phyloP scores from a whole-genome alignment of 2,113 vertebrate species.

The Morone saxatilis region DNA sequence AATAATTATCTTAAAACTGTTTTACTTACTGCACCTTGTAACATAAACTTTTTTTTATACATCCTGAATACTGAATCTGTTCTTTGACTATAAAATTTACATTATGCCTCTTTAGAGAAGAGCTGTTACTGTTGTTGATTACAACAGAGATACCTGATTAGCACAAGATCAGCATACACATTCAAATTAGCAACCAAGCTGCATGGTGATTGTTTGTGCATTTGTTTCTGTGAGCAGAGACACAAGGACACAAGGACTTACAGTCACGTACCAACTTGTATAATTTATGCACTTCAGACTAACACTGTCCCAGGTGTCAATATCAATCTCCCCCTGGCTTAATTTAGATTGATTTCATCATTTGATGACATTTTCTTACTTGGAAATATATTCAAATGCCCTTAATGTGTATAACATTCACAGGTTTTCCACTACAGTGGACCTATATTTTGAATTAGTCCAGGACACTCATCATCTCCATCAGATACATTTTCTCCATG shows the following conservation, averaged over 20 bases:
- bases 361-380: background rate
- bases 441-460: background rate
- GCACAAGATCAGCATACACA: background rate
- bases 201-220: background rate
- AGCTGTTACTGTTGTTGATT: background rate
- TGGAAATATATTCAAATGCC: background rate
- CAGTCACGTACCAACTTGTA: background rate
- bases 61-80: background rate
- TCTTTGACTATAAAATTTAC: background rate
- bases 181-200: background rate
- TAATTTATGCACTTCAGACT: background rate
- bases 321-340: background rate
- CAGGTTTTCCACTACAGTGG: no score
- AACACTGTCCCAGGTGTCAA: background rate
- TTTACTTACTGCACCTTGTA: background rate
- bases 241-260: no score
- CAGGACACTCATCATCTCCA: background rate
- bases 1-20: background rate
- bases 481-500: no score
- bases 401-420: no score
- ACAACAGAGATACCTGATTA: background rate
- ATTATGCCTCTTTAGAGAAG: background rate
- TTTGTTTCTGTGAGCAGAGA: background rate
- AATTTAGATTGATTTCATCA: background rate
- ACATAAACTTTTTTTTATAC: background rate